These are phyloP conservation scores for Onychorhynchus coronatus DNA, from an alignment of 2,113 vertebrate species.

Conservation along the genomic window DNA sequence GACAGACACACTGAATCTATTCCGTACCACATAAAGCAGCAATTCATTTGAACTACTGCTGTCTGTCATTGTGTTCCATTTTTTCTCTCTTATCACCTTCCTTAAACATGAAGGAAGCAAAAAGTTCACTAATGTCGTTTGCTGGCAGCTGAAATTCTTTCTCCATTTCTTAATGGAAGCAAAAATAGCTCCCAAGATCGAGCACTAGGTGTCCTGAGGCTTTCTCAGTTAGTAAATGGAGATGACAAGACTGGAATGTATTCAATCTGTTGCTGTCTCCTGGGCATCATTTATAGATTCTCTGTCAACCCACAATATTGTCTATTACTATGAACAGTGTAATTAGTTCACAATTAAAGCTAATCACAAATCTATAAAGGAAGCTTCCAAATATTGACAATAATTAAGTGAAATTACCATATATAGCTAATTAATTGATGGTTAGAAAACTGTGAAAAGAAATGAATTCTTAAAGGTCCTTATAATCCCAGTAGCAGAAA, in stretches of 20 bases:
- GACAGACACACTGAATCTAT: background rate
- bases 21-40: background rate
- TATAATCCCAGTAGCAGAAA: conserved; percentile 50
- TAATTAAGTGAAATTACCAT: conserved; percentile 51
- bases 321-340: conserved; percentile 60
- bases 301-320: conserved; percentile 44
- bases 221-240: conserved; percentile 28
- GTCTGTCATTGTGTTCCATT: background rate
- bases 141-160: conserved; percentile 34
- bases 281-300: conserved; percentile 64
- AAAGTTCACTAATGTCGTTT: background rate
- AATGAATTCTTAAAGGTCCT: conserved; percentile 44
- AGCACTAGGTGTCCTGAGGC: background rate
- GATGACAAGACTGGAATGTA: conserved; percentile 12
- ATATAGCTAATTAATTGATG: conserved; percentile 67
- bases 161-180: conserved; percentile 30
- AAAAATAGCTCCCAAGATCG: background rate
- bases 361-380: conserved; percentile 76
- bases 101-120: conserved; percentile 28
- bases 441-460: conserved; percentile 56
- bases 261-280: conserved; percentile 53
- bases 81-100: conserved; percentile 33
- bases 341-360: conserved; percentile 76
- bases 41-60: conserved; percentile 35
- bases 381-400: conserved; percentile 73